A percentile compares a stretch with the other conserved stretches of the same genome.
Conservation (phyloP, 2,797 vertebrate genomes). For the Pyrocephalus nanus region DNA sequence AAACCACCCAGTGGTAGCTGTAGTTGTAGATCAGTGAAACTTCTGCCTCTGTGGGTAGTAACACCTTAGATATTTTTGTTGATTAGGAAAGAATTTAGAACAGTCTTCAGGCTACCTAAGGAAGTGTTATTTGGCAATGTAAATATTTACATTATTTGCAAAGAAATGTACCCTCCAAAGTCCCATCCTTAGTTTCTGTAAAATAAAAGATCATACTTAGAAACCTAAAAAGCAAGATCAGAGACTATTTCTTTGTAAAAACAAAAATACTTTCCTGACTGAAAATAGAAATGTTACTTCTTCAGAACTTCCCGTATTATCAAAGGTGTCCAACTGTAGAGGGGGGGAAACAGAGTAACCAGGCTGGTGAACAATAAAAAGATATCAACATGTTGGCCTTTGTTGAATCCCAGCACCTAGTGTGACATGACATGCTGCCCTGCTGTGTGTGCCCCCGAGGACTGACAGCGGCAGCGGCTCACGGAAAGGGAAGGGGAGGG, state of each 20-base stretch:
- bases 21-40: neutral
- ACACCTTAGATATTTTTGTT: neutral
- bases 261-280: neutral
- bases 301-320: neutral
- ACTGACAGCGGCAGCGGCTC: conserved; percentile 61
- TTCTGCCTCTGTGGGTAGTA: neutral
- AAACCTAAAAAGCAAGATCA: neutral
- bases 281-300: neutral
- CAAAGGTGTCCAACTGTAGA: neutral
- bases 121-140: neutral
- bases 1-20: neutral
- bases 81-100: neutral
- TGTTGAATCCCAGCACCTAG: conserved; percentile 73
- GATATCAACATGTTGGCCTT: conserved; percentile 75
- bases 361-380: conserved; percentile 73
- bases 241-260: neutral
- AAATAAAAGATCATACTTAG: neutral
- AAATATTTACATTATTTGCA: neutral
- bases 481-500: conserved; percentile 40
- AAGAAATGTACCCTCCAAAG: neutral
- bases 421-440: conserved; percentile 75
- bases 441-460: conserved; percentile 66
- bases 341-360: conserved; percentile 39
- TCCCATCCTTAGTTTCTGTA: neutral
- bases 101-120: neutral